Conservation (phyloP, 2,797 vertebrate genomes). For the Sciurus vulgaris region DNA sequence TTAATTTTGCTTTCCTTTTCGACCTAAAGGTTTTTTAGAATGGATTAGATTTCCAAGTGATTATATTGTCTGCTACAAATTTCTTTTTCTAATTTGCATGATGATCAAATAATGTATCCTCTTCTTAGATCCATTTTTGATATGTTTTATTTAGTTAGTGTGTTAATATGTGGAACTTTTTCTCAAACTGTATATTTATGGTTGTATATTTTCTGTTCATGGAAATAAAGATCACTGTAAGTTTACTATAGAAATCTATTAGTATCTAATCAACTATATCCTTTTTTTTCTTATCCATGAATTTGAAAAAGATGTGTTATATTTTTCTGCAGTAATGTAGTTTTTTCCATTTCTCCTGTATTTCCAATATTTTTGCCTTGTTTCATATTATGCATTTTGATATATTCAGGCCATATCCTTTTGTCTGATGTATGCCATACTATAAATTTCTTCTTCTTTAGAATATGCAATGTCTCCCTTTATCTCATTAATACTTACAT, state of each 20-base stretch:
- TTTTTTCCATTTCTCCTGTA: neutral
- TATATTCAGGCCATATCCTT: neutral
- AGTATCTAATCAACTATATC: neutral
- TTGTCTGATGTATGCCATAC: neutral
- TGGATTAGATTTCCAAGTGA: neutral
- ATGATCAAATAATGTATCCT: neutral
- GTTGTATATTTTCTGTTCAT: neutral
- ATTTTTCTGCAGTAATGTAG: neutral
- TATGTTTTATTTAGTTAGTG: neutral
- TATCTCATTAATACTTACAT: neutral
- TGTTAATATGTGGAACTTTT: neutral
- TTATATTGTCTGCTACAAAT: neutral
- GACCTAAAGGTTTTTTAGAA: conserved; percentile 6
- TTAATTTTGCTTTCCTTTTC: conserved; percentile 28
- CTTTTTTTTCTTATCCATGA: neutral
- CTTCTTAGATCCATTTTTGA: neutral
- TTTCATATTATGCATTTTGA: neutral
- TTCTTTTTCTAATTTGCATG: neutral
- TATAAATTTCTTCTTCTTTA: neutral
- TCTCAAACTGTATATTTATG: neutral
- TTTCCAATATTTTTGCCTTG: conserved; percentile 43
- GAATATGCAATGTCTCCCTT: neutral
- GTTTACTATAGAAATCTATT: neutral
- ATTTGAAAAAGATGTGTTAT: neutral
- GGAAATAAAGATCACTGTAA: neutral